Percentiles rank a stretch among this genome's conserved stretches.
These are phyloP conservation scores for Leptosomus discolor DNA, from an alignment of 2,113 vertebrate genomes.

Conservation along the genomic window DNA sequence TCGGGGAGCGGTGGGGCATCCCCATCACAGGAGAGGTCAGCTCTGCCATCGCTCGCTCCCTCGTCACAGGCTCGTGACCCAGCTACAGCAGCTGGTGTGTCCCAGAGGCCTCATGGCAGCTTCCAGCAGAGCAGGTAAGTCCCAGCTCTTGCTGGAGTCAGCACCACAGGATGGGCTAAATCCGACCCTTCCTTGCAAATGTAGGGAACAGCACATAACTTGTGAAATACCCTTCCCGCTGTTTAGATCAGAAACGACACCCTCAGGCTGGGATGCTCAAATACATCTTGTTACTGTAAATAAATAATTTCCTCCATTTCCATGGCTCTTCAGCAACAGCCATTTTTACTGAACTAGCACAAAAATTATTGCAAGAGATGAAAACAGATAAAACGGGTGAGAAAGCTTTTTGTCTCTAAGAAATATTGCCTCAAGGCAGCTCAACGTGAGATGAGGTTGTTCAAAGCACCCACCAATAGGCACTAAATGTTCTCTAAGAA, in stretches of 20 bases:
- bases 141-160: not conserved
- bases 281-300: not conserved
- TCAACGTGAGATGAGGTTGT: rapidly evolving
- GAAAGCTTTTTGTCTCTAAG: not conserved
- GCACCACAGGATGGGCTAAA: not conserved
- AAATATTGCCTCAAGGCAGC: not conserved
- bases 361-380: not conserved
- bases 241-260: not conserved
- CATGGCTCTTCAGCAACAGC: not conserved
- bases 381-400: not conserved
- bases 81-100: too few relatives aligned
- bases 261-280: not conserved
- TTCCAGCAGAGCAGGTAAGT: not conserved
- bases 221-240: not conserved
- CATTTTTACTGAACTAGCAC: not conserved
- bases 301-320: not conserved
- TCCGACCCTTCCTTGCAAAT: not conserved
- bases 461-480: not conserved
- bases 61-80: not conserved
- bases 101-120: not conserved
- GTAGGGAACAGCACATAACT: not conserved
- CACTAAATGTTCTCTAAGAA: not conserved
- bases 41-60: not conserved
- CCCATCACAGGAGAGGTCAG: rapidly evolving
- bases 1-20: not conserved